phyloP scores from a whole-genome alignment of 1,140 invertebrate species.

The Dysdera silvatica region DNA sequence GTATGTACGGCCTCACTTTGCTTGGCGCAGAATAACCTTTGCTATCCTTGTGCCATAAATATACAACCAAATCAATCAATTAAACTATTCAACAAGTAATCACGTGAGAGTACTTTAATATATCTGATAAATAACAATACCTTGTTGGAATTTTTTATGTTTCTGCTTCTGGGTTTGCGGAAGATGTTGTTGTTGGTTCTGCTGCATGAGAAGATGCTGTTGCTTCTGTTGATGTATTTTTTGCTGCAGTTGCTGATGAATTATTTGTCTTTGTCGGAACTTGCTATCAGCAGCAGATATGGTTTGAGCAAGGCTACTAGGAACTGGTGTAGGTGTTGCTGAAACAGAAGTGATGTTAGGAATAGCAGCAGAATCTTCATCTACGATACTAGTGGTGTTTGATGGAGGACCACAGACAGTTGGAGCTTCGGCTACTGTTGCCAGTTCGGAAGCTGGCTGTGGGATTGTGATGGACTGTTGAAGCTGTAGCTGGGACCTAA shows the following conservation, averaged over 20 bases:
- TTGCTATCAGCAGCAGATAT: conserved; percentile 34
- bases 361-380: background rate
- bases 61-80: no score
- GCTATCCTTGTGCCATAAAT: no score
- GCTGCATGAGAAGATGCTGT: conserved; percentile 45
- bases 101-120: no score
- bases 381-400: background rate
- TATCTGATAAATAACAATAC: no score
- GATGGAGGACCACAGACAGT: background rate
- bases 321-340: background rate
- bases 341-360: conserved; percentile 8
- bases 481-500: conserved; percentile 33
- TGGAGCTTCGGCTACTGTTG: background rate
- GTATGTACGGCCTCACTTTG: no score
- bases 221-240: conserved; percentile 51
- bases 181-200: conserved; percentile 28
- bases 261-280: conserved; percentile 49
- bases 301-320: background rate
- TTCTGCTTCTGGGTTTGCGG: no score
- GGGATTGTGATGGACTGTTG: conserved; percentile 29
- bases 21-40: no score
- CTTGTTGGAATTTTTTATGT: no score
- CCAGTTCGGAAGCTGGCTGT: background rate
- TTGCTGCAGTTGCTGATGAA: conserved; percentile 61
- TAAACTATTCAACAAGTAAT: no score